A percentile compares a stretch with the other conserved stretches of the same genome.
Conservation (phyloP, 2,888 invertebrate genomes). For the Nomada fabriciana region DNA sequence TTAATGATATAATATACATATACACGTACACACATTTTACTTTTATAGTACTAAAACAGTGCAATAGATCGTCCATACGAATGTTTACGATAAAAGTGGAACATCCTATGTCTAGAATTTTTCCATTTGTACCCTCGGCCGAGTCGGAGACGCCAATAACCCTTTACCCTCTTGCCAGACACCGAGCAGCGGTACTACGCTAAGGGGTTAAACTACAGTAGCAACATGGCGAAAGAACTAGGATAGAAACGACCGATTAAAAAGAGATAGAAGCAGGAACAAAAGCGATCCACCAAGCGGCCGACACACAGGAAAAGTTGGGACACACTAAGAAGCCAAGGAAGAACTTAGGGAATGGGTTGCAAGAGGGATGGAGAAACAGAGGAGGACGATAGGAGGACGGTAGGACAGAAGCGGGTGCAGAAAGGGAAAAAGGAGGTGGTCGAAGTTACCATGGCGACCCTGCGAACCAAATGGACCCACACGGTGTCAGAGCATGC, state of each 20-base stretch:
- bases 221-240: constrained; percentile 16
- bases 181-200: constrained; percentile 35
- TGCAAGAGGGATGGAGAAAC: neutral
- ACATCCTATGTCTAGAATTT: constrained; percentile 31
- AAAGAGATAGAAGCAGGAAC: constrained; percentile 33
- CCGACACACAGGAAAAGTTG: constrained; percentile 1
- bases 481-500: constrained; percentile 69
- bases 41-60: too few species aligned
- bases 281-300: constrained; percentile 37
- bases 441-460: constrained; percentile 75
- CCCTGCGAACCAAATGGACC: constrained; percentile 76
- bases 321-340: constrained; percentile 20
- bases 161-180: constrained; percentile 70
- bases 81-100: neutral
- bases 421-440: constrained; percentile 71
- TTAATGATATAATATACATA: too few species aligned
- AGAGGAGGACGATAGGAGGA: constrained; percentile 45
- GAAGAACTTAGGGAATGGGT: neutral
- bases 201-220: too few species aligned
- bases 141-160: constrained; percentile 65
- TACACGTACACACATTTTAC: too few species aligned
- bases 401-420: constrained; percentile 50
- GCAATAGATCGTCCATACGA: too few species aligned
- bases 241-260: constrained; percentile 26
- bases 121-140: constrained; percentile 60